These are phyloP conservation scores for Drosophila greeni DNA, from an alignment of 2,888 invertebrate genomes.

Conservation along the genomic window DNA sequence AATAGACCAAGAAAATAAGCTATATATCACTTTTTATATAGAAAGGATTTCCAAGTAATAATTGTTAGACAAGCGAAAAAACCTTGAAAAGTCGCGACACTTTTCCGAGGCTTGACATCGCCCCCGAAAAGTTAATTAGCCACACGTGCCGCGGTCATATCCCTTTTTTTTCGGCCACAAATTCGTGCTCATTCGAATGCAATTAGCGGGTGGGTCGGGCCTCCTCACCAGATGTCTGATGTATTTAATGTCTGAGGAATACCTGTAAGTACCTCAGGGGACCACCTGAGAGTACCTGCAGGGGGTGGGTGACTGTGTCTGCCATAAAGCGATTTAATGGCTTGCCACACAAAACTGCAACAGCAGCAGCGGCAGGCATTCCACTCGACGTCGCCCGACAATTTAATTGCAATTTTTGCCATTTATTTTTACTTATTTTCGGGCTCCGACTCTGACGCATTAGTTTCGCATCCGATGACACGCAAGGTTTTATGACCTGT, in stretches of 20 bases:
- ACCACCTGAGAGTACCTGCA: conserved; percentile 12
- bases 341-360: conserved; percentile 18
- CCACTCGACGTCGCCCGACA: conserved; percentile 9
- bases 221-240: conserved; percentile 23
- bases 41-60: conserved; percentile 30
- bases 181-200: conserved; percentile 41
- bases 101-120: conserved; percentile 13
- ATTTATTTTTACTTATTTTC: conserved; percentile 21
- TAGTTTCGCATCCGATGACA: conserved; percentile 22
- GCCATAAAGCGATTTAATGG: conserved; percentile 37
- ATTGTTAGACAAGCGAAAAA: conserved; percentile 24
- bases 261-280: conserved; percentile 2
- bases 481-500: conserved; percentile 14
- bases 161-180: conserved; percentile 21
- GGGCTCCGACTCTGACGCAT: conserved; percentile 29
- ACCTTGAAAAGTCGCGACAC: conserved; percentile 31
- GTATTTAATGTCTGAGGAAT: conserved; percentile 5
- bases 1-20: conserved; percentile 27
- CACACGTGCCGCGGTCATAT: conserved; percentile 32
- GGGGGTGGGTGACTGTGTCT: conserved; percentile 11
- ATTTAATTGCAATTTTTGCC: conserved; percentile 39
- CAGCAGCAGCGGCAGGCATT: conserved; percentile 2
- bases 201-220: conserved; percentile 28
- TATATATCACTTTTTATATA: conserved; percentile 7
- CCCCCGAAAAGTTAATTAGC: conserved; percentile 31